Evolutionary conservation across 2,797 vertebrate genomes (phyloP), one percentile per base, ranked within the genome.

Genomic region (Karalla daura): DNA sequence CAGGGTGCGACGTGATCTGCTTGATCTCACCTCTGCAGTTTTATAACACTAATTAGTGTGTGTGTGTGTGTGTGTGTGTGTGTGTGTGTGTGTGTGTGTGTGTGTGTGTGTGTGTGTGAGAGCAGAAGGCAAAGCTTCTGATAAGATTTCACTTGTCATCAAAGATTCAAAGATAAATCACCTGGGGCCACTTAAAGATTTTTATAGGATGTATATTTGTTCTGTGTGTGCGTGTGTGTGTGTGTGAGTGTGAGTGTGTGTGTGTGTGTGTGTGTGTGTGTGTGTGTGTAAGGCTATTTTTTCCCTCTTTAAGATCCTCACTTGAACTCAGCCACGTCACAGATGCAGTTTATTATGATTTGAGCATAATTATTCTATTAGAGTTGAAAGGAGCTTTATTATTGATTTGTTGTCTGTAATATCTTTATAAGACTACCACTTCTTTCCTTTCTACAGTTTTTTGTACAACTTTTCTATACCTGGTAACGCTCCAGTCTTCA

Each of bases 401-500:
- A 80, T 61, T 33, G 55, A 67, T 47, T 36, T 50, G 51, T 68
- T 74, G 68, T 83, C 72, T 32, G 54, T 54, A 25, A 62, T 33
- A 74, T 67, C 49, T 80, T 64, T 73, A 58, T 80, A 77, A 70
- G 12, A 65, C 39, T n/a, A 51, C 21, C 65, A 52, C 46, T 62
- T 70, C 20, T 64, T 70, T 84, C 53, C 37, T 68, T 76, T 71
- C 46, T 74, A 72, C 65, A 52, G 54, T 62, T 83, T n/a, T 86
- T 85, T 85, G 14, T 90, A 85, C 67, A 5, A 80, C 72, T 86
- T 87, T 87, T 85, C 33, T 82, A 80, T 76, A 30, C 15, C 36
- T 50, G 52, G 66, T 12, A 17, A 20, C 54, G 37, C 24, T 65
- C 71, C 70, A 40, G 35, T 61, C 21, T 5, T 60, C 62, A 32